These are phyloP conservation scores for Drosophila nigrodunni DNA, from an alignment of 1,140 invertebrate species.

Conservation along the genomic window DNA sequence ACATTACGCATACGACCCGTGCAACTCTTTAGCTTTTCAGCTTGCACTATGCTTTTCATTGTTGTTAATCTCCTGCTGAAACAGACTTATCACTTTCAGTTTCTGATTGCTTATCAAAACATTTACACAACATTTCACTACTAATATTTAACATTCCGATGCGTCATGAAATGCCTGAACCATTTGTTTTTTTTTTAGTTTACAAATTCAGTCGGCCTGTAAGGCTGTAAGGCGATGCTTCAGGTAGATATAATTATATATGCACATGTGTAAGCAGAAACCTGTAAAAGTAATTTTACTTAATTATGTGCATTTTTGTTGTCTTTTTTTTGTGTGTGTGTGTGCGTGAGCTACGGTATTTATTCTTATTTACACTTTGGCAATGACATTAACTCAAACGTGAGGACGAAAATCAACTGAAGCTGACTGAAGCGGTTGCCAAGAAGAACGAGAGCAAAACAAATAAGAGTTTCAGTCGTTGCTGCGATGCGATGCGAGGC, in stretches of 20 bases:
- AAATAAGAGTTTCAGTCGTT: slow-evolving; percentile 22
- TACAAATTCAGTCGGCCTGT: too few relatives aligned
- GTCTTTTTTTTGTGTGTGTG: neutral
- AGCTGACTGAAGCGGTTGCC: slow-evolving; percentile 26
- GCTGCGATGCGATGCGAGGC: slow-evolving; percentile 8
- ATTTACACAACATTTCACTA: too few relatives aligned
- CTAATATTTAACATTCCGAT: too few relatives aligned
- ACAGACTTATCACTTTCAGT: too few relatives aligned
- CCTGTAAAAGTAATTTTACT: neutral
- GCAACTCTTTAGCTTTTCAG: too few relatives aligned
- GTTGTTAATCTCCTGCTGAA: too few relatives aligned
- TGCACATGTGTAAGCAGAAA: neutral
- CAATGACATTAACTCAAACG: slow-evolving; percentile 24
- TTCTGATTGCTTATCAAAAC: too few relatives aligned
- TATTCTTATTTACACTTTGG: slow-evolving; percentile 9
- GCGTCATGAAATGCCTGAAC: too few relatives aligned
- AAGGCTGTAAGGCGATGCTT: slow-evolving; percentile 7
- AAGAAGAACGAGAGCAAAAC: neutral
- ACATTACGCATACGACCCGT: too few relatives aligned
- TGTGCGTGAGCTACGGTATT: neutral
- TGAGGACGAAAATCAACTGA: slow-evolving; percentile 44
- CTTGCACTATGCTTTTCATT: too few relatives aligned
- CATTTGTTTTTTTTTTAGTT: too few relatives aligned
- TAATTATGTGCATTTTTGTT: neutral
- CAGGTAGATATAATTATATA: slow-evolving; percentile 8